Evolutionary conservation across 23 tunicate genomes (phyloP).

Genomic region (Phallusia fumigata): DNA sequence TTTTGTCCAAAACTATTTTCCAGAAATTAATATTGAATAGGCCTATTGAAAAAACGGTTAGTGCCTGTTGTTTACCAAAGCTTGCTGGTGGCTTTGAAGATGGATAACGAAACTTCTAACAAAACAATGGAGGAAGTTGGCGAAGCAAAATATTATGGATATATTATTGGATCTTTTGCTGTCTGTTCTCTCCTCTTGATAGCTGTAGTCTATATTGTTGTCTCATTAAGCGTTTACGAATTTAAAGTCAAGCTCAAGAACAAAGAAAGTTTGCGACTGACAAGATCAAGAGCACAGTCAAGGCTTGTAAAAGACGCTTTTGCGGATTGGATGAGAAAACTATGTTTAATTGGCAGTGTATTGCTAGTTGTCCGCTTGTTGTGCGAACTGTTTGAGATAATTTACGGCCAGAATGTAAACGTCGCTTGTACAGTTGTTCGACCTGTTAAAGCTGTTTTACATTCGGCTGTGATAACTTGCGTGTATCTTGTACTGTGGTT

Average conservation of each 20-base stretch:
- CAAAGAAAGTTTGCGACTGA: not conserved
- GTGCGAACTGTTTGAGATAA: constrained; percentile 50
- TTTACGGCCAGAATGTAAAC: constrained; percentile 16
- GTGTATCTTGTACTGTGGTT: constrained; percentile 70
- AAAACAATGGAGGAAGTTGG: no score
- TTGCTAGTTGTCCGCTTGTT: constrained; percentile 24
- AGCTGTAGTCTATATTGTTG: constrained; percentile 17
- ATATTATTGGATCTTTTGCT: not conserved
- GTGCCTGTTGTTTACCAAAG: no score
- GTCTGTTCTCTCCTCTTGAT: not conserved
- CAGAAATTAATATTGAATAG: no score
- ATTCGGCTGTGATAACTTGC: constrained; percentile 43
- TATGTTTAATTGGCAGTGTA: constrained; percentile 38
- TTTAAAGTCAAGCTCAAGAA: constrained; percentile 26
- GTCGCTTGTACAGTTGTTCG: constrained; percentile 36
- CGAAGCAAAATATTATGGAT: no score
- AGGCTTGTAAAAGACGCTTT: not conserved
- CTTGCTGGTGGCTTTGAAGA: no score
- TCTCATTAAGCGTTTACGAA: constrained; percentile 8
- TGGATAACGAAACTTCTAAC: no score
- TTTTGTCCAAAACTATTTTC: no score
- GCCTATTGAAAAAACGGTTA: no score
- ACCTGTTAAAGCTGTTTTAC: constrained; percentile 33
- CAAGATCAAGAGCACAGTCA: constrained; percentile 6
- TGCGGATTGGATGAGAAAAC: constrained; percentile 55